A percentile compares a stretch with the other conserved stretches of the same genome.
These are phyloP conservation scores for Aspidapion aeneum DNA, from an alignment of 2,888 invertebrate species.

Conservation along the genomic window DNA sequence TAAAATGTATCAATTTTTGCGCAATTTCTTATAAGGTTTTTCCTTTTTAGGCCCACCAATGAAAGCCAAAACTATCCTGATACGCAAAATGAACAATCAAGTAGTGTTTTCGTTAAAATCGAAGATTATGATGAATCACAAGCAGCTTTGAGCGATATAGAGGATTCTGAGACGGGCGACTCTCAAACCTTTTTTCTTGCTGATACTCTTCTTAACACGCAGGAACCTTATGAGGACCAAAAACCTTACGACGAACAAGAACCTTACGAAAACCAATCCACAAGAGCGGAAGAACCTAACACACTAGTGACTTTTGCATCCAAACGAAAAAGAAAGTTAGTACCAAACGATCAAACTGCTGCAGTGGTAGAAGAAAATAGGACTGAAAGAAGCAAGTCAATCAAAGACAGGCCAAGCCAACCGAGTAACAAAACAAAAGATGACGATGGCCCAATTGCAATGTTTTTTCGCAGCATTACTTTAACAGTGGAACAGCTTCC, in stretches of 20 bases:
- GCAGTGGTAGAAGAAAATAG: constrained; percentile 5
- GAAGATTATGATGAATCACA: constrained; percentile 8
- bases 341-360: too few species aligned
- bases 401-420: constrained; percentile 9
- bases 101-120: constrained; percentile 9
- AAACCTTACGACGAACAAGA: constrained; percentile 3
- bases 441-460: constrained; percentile 11
- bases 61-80: constrained; percentile 3
- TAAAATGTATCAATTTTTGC: too few species aligned
- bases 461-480: constrained; percentile 16
- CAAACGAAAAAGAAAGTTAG: too few species aligned
- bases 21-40: too few species aligned
- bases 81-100: constrained; percentile 5
- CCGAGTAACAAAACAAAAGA: constrained; percentile 9
- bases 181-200: constrained; percentile 8
- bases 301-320: too few species aligned
- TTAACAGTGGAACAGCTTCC: constrained; percentile 16
- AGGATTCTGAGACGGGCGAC: constrained; percentile 9
- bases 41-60: constrained; percentile 1
- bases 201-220: constrained; percentile 9
- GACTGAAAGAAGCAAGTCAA: constrained; percentile 10
- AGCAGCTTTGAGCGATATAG: constrained; percentile 8
- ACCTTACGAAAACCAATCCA: too few species aligned
- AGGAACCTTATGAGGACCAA: constrained; percentile 7
- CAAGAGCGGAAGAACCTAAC: too few species aligned